These are phyloP conservation scores for Ciconia nigra DNA, from an alignment of 2,797 vertebrate species.

Conservation along the genomic window DNA sequence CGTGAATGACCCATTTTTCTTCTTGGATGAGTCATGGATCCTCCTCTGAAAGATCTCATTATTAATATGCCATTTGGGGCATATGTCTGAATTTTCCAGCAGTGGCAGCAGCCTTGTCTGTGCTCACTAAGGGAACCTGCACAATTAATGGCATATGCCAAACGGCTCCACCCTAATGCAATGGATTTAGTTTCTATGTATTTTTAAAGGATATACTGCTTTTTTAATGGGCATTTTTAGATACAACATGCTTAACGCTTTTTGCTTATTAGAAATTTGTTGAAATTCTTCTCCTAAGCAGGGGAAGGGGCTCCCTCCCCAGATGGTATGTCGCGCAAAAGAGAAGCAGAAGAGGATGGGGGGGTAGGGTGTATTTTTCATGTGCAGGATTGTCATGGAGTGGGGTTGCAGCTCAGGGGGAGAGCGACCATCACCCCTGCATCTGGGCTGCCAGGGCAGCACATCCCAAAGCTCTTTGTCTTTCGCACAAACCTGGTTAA, in stretches of 20 bases:
- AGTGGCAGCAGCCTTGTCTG: neutral
- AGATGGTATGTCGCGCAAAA: neutral
- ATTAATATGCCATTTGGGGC: constrained; percentile 34
- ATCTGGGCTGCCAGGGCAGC: neutral
- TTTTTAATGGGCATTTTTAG: neutral
- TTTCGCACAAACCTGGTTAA: neutral
- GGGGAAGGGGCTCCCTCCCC: neutral
- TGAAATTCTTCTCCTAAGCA: neutral
- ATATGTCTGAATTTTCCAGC: constrained; percentile 26
- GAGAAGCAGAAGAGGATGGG: neutral
- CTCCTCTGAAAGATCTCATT: constrained; percentile 54
- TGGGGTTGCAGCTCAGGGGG: neutral
- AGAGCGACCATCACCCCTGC: neutral
- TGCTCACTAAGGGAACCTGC: neutral
- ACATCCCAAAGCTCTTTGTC: neutral
- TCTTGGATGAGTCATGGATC: constrained; percentile 24
- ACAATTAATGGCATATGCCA: neutral
- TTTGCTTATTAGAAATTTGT: neutral
- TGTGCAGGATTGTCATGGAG: neutral
- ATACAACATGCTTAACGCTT: neutral
- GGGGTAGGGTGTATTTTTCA: neutral
- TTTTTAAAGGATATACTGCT: neutral
- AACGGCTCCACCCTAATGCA: neutral
- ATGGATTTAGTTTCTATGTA: neutral
- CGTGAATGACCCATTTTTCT: constrained; percentile 49